phyloP scores from a whole-genome alignment of 2,113 vertebrate species.

The Brachypteracias leptosomus region DNA sequence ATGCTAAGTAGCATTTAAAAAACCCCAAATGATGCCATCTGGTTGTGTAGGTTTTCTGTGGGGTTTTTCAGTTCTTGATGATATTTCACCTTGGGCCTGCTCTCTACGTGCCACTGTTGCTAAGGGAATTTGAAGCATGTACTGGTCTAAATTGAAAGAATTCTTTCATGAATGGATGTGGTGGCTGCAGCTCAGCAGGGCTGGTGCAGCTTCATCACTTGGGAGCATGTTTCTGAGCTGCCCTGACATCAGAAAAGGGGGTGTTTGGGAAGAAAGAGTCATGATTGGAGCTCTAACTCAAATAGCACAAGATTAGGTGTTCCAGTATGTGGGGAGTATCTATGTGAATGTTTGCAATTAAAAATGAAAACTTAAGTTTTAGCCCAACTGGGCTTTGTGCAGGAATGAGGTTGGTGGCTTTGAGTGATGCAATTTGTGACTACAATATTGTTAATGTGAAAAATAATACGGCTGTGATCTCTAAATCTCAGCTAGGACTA shows the following conservation, averaged over 20 bases:
- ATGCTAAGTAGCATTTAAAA: conserved; percentile 19
- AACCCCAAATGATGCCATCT: background rate
- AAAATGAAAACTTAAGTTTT: background rate
- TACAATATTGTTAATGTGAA: background rate
- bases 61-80: background rate
- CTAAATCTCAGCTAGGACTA: rapidly evolving
- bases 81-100: conserved; percentile 15
- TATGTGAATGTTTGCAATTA: too few species aligned
- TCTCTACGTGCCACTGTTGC: background rate
- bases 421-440: background rate
- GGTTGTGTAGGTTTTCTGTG: background rate
- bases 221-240: background rate
- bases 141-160: background rate
- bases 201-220: rapidly evolving
- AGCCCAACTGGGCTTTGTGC: background rate
- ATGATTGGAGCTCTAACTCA: rapidly evolving
- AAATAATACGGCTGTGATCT: background rate
- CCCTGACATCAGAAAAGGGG: rapidly evolving
- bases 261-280: background rate
- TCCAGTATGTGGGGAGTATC: background rate
- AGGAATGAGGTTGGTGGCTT: background rate
- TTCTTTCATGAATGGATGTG: background rate
- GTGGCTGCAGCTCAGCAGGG: background rate
- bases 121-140: background rate
- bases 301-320: rapidly evolving